These are phyloP conservation scores for Ashinkailepas kermadecensis DNA, from an alignment of 2,888 invertebrate genomes.

Conservation along the genomic window DNA sequence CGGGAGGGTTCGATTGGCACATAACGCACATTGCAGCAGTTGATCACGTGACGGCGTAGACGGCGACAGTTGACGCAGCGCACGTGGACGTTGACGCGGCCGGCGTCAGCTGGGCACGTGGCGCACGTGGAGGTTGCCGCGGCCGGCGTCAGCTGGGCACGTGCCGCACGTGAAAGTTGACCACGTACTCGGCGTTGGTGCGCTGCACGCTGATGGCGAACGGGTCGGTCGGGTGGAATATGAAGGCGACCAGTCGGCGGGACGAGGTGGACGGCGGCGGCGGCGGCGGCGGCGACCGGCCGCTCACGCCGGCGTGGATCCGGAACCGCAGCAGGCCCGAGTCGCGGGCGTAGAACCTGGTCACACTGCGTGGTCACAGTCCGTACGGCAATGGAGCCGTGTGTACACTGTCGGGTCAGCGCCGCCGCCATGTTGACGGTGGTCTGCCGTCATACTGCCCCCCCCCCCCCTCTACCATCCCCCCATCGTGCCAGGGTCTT, in stretches of 20 bases:
- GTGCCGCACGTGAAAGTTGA: conserved; percentile 75
- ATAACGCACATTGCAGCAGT: no score
- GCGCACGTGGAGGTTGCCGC: conserved; percentile 79
- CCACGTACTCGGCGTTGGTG: conserved; percentile 84
- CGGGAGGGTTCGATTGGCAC: no score
- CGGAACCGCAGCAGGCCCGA: conserved; percentile 67
- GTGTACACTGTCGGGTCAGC: no score
- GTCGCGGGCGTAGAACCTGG: conserved; percentile 77
- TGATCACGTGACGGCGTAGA: conserved; percentile 49
- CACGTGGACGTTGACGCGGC: conserved; percentile 83
- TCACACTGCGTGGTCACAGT: no score
- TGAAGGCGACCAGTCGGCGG: conserved; percentile 81
- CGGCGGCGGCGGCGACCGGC: conserved; percentile 51
- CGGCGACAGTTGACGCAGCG: conserved; percentile 35
- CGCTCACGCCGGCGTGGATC: conserved; percentile 58
- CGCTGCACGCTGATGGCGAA: conserved; percentile 92
- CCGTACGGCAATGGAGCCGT: no score
- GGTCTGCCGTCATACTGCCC: neutral
- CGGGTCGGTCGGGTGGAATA: conserved; percentile 92
- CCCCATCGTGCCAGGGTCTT: neutral
- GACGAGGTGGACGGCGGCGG: conserved; percentile 46
- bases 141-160: conserved; percentile 25
- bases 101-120: conserved; percentile 28
- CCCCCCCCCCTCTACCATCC: neutral
- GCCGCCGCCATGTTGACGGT: neutral